Evolutionary conservation across 2,113 vertebrate species (phyloP).

Genomic region (Apeltes quadracus): DNA sequence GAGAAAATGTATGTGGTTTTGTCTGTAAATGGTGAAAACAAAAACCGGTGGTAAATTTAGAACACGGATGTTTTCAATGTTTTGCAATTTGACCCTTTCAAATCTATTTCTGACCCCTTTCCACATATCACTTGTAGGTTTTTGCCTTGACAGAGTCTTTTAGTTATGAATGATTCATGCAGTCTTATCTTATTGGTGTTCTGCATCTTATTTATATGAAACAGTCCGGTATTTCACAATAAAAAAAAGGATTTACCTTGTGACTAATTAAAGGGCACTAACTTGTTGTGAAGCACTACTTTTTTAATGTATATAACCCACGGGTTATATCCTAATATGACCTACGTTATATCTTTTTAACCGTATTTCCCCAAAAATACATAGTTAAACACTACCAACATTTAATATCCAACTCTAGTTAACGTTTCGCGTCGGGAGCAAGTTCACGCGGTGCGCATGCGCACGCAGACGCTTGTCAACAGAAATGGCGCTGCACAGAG

Average conservation of each 20-base stretch:
- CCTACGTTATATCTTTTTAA: neutral
- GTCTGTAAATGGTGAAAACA: neutral
- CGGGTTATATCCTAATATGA: too few species aligned
- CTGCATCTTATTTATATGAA: neutral
- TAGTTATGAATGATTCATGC: neutral
- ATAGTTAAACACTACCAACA: neutral
- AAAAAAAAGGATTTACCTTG: neutral
- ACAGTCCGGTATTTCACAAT: neutral
- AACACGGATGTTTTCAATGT: neutral
- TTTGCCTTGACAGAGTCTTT: neutral
- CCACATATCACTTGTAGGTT: neutral
- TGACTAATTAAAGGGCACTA: neutral
- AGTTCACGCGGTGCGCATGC: constrained; percentile 63
- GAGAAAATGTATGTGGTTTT: neutral
- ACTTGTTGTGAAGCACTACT: neutral
- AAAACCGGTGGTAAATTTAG: neutral
- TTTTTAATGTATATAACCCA: too few species aligned
- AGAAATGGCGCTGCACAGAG: constrained; percentile 72
- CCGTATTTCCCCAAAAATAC: neutral
- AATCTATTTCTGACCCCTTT: neutral
- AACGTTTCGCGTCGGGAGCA: neutral
- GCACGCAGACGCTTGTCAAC: neutral
- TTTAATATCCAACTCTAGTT: neutral
- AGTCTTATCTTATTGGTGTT: neutral
- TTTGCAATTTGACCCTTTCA: neutral